Percentiles rank a stretch among this genome's conserved stretches.
Conservation (phyloP, 53 echinoderm and acorn worm species). For the Zoroaster sp. region DNA sequence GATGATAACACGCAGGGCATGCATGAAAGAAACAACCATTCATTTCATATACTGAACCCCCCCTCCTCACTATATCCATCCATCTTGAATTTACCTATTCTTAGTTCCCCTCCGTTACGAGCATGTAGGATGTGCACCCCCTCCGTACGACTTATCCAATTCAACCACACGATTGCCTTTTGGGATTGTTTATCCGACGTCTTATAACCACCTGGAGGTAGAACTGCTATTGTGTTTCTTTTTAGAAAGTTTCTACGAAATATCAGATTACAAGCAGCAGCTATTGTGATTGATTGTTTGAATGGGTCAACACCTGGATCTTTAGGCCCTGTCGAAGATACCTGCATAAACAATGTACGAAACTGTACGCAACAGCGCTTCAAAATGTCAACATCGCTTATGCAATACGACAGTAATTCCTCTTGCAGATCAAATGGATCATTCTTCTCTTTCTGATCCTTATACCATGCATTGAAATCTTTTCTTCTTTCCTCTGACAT, state of each 20-base stretch:
- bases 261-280: neutral
- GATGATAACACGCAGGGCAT: conserved; percentile 49
- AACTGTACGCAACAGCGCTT: conserved; percentile 13
- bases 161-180: conserved; percentile 43
- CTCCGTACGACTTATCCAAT: neutral
- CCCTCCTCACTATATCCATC: conserved; percentile 49
- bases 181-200: conserved; percentile 43
- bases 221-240: neutral
- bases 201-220: conserved; percentile 41
- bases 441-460: neutral
- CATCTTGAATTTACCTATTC: conserved; percentile 34
- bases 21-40: conserved; percentile 61
- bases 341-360: neutral
- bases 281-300: neutral
- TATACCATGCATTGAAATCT: conserved; percentile 37
- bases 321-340: neutral
- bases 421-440: neutral
- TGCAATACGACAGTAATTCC: neutral
- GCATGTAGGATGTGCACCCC: conserved; percentile 48
- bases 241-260: neutral
- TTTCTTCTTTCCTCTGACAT: neutral
- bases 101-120: conserved; percentile 30
- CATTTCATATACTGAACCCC: conserved; percentile 10
- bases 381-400: conserved; percentile 25
- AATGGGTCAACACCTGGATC: neutral